Conservation (phyloP, 2,888 invertebrate species). For the Megamerina dolium region DNA sequence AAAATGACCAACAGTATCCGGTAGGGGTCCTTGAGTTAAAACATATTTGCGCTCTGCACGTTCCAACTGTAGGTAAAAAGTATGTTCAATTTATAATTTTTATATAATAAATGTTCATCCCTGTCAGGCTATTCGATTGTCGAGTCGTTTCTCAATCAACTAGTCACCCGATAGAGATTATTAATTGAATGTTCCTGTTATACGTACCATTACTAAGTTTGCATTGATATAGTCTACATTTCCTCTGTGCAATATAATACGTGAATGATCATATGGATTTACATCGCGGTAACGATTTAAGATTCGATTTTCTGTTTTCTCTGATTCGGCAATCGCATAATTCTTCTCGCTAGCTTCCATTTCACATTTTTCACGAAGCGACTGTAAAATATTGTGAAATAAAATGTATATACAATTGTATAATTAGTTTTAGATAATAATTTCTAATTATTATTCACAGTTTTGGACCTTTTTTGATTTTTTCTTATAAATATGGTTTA, state of each 20-base stretch:
- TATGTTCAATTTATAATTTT: neutral
- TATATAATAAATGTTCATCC: neutral
- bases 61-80: slow-evolving; percentile 56
- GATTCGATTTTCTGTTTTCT: slow-evolving; percentile 51
- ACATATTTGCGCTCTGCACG: slow-evolving; percentile 84
- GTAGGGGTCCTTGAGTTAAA: slow-evolving; percentile 90
- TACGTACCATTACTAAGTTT: slow-evolving; percentile 72
- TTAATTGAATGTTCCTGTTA: neutral
- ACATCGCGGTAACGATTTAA: slow-evolving; percentile 93
- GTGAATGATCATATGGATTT: slow-evolving; percentile 90
- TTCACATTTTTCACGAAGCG: slow-evolving; percentile 65
- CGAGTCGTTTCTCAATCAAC: neutral
- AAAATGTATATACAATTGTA: too few species aligned
- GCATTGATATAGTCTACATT: slow-evolving; percentile 90
- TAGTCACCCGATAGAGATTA: neutral
- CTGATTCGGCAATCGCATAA: slow-evolving; percentile 45
- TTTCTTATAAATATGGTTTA: too few species aligned
- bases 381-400: too few species aligned
- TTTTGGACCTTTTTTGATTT: too few species aligned
- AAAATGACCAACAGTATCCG: slow-evolving; percentile 83
- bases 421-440: too few species aligned
- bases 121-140: too few species aligned
- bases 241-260: slow-evolving; percentile 70
- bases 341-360: slow-evolving; percentile 57
- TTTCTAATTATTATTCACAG: too few species aligned